phyloP scores from a whole-genome alignment of 2,888 invertebrate species.

The Masnerella sp. region DNA sequence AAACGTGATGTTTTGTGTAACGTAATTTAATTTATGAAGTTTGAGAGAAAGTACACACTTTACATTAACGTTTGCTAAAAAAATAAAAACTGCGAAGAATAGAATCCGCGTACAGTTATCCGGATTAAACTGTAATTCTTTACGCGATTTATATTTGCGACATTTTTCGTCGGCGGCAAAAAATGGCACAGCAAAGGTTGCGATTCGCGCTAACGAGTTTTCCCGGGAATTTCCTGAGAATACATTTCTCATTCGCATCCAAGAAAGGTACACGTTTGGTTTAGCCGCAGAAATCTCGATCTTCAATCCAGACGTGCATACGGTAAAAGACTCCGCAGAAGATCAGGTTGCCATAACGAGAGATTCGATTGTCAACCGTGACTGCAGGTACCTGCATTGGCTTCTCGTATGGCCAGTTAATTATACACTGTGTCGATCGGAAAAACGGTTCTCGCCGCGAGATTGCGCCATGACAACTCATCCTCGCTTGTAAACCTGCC shows the following conservation, averaged over 20 bases:
- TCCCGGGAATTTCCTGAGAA: constrained; percentile 62
- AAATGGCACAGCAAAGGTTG: constrained; percentile 44
- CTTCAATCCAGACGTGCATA: constrained; percentile 64
- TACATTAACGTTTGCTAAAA: too few relatives aligned
- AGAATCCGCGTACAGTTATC: constrained; percentile 31
- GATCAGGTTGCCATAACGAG: constrained; percentile 66
- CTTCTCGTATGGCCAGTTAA: constrained; percentile 60
- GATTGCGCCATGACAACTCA: constrained; percentile 52
- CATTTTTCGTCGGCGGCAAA: constrained; percentile 41
- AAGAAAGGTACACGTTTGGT: constrained; percentile 57
- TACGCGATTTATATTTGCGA: constrained; percentile 28
- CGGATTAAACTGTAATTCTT: constrained; percentile 55
- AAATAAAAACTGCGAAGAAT: constrained; percentile 7
- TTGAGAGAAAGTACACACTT: too few relatives aligned
- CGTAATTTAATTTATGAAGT: too few relatives aligned
- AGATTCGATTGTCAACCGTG: constrained; percentile 62
- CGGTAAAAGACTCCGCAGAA: constrained; percentile 63
- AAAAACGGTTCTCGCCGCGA: constrained; percentile 59
- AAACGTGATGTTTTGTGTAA: too few relatives aligned
- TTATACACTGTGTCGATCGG: constrained; percentile 59
- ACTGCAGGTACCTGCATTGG: constrained; percentile 61
- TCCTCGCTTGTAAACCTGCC: constrained; percentile 50
- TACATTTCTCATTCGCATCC: constrained; percentile 58
- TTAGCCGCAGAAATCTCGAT: constrained; percentile 61
- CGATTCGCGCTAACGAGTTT: constrained; percentile 59